Base-by-base conservation (phyloP, 2,888 invertebrate species). In the Callosobruchus maculatus region DNA sequence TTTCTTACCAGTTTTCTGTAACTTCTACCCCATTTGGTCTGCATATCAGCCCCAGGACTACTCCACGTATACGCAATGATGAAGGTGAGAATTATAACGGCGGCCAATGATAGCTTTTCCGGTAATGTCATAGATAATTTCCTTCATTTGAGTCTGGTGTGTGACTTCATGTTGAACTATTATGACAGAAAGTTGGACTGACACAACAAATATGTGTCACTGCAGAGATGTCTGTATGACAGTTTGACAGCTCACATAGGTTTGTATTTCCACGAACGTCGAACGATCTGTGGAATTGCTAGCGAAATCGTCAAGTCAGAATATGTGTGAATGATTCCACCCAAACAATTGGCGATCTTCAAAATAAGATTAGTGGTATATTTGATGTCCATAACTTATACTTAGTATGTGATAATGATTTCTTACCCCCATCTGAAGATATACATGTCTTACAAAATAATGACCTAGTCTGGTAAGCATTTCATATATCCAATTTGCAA, bases 401-500 rank as follows among this genome's bases (percentile, higher is more conserved):
- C 71, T 76, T 78, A 74, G 71, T 71, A 69, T 70, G 73, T 22
- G 70, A 72, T 20, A 74, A 76, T 67, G 74, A 77, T n/a, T 78
- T 67, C 73, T 74, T 78, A 26, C 78, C 78, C 20, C 74, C 76
- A 18, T 70, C 76, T n/a, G 78, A 78, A 74, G 76, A 77, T 75
- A 73, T 75, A 13, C 72, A 74, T 70, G 68, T 78, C 22, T 22
- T 78, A n/a, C 74, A 75, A 7, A 69, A 70, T 0, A 68, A 76
- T 70, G 78, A 78, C 5, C 49, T 76, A 20, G 26, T 78, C 21
- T 77, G 77, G 78, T 78, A 73, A 77, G 74, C 21, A n/a, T 68
- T n/a, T 9, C 68, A 68, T 31, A 49, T 22, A n/a, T n/a, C n/a
- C n/a, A n/a, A n/a, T n/a, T n/a, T n/a, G n/a, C n/a, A n/a, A n/a